Base-by-base conservation (phyloP, 2,888 invertebrate genomes). In the Acanthosepion esculentum region DNA sequence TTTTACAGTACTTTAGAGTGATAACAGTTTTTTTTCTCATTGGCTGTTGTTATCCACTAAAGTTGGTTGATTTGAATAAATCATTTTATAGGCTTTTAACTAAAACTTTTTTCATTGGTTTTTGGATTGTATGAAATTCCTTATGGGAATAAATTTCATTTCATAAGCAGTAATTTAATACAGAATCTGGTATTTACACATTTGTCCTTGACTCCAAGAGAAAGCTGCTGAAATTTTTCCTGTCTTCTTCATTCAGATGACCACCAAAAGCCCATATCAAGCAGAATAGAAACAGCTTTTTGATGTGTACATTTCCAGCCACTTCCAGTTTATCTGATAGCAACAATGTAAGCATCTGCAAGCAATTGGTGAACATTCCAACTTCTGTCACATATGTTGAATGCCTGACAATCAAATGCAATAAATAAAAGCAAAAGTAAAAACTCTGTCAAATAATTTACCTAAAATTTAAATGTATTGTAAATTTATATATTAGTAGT, bases 231-330 rank as follows among this genome's bases (percentile, higher is more conserved):
- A 97, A 97, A 1, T 95, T 95, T 95, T 97, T 97, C 94, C 97
- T 96, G 95, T 97, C 97, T 95, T 95, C 95, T 48, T 96, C 96
- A 59, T 97, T 97, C 33, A 97, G 96, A 18, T 97, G 95, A 23
- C 97, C 97, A 78, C 97, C 97, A 96, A 97, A 97, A 29, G 97
- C 96, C 97, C 97, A 97, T 95, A 97, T 97, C 94, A 97, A 97
- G 96, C 97, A 97, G 96, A 97, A 97, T 64, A 97, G 96, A 95
- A 96, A 97, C 26, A 97, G 96, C 91, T 97, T 95, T 95, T 97
- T 97, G 91, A 97, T 97, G 95, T 97, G 97, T 23, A 97, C 95
- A 95, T 97, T 97, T 64, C 97, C 97, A 23, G 97, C 97, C n/a
- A 97, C 96, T 96, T 97, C 97, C 15, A 97, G 97, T 95, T 97